Base-by-base conservation (phyloP, 2,888 invertebrate genomes). In the Mesorhabditis sp. region DNA sequence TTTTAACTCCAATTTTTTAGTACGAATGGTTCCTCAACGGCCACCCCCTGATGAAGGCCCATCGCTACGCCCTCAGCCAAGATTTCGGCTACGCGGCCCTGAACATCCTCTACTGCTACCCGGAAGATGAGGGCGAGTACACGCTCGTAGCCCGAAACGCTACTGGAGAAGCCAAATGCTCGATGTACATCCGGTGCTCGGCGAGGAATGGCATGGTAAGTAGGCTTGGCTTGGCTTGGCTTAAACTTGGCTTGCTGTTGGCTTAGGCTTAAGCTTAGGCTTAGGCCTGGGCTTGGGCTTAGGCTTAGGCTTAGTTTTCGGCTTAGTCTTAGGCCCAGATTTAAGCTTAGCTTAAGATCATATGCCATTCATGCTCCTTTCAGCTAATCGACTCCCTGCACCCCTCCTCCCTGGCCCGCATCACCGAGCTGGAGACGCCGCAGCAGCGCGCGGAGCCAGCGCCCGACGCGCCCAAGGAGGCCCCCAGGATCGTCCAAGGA, bases 1-100 rank as follows among this genome's bases (percentile, higher is more conserved):
- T 50, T 50, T 50, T 10, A 50, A 50, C 7, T 50, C 69, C 85
- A 86, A 58, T 86, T 86, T 80, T 88, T 83, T 83, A 88, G 84
- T 91, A 94, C 74, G 95, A 96, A 88, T 98, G 97, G 97, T 95
- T 93, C 86, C 93, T 93, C 84, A 95, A 98, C 87, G 95, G 94
- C 68, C 91, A 92, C 86, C 91, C 93, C 74, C 91, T 98, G 67
- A 83, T 83, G 77, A 85, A 86, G 65, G 86, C 88, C 61, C 88
- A 88, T 77, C 91, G 96, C 80, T 96, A 94, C 85, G 94, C 80
- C 4, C 72, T 78, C 4, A 81, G 76, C 15, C 92, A 95, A 83
- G 95, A 97, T 87, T 96, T 97, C 88, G 96, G 96, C 72, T 97
- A 95, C 86, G 95, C 96, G 28, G 95, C 96, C 6, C 89, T 99